These are phyloP conservation scores for Actenoides lindsayi DNA, from an alignment of 2,113 vertebrate genomes.

Conservation along the genomic window DNA sequence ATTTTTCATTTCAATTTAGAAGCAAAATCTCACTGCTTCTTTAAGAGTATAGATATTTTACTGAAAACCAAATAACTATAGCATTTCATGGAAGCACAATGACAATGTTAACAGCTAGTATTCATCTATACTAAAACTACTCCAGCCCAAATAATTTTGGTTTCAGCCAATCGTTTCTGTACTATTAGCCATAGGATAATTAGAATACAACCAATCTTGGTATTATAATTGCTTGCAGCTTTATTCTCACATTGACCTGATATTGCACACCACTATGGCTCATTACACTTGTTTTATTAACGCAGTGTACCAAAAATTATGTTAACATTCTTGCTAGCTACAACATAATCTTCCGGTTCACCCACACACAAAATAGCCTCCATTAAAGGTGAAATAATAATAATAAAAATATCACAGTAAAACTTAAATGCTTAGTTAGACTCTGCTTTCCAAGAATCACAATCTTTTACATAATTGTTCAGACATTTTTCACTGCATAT, in stretches of 20 bases:
- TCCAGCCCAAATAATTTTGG: constrained; percentile 23
- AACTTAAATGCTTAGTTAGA: constrained; percentile 29
- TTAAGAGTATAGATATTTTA: background rate
- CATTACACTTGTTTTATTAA: constrained; percentile 67
- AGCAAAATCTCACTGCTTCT: background rate
- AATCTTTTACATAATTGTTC: constrained; percentile 21
- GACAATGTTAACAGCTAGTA: background rate
- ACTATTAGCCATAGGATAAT: constrained; percentile 28
- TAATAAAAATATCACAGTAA: constrained; percentile 22
- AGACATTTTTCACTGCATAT: background rate
- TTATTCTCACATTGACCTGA: constrained; percentile 54
- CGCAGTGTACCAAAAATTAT: constrained; percentile 38
- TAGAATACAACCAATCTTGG: constrained; percentile 55
- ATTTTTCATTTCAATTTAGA: background rate
- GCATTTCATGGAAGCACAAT: background rate
- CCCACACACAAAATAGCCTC: constrained; percentile 24
- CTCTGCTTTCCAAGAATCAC: constrained; percentile 18
- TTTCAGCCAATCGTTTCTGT: background rate
- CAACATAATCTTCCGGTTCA: constrained; percentile 53
- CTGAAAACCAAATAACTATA: background rate
- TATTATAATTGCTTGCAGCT: constrained; percentile 53
- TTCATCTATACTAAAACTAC: background rate
- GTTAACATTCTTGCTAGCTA: constrained; percentile 46
- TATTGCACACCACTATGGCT: constrained; percentile 48
- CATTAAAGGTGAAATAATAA: constrained; percentile 34